These are phyloP conservation scores for Panzeria rudis DNA, from an alignment of 2,888 invertebrate species.

Conservation along the genomic window DNA sequence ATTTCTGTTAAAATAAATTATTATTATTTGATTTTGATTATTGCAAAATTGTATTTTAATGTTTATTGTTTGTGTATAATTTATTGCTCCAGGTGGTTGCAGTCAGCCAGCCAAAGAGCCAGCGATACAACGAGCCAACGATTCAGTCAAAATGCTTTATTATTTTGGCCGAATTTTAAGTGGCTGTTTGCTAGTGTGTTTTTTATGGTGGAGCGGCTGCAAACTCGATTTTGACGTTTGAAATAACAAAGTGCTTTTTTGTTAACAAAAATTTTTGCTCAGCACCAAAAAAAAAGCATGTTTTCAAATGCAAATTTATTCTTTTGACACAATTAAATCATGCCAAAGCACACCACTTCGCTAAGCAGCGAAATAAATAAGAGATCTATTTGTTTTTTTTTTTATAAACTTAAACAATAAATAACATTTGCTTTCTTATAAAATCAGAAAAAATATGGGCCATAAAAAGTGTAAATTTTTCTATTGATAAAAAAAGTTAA, in stretches of 20 bases:
- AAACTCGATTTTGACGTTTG: conserved; percentile 30
- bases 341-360: conserved; percentile 33
- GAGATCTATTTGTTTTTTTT: not conserved
- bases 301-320: conserved; percentile 54
- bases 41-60: conserved; percentile 61
- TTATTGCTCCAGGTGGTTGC: conserved; percentile 57
- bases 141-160: conserved; percentile 15
- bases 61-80: conserved; percentile 38
- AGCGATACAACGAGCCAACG: not conserved
- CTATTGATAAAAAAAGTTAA: too few species aligned
- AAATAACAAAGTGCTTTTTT: conserved; percentile 10
- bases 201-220: not conserved
- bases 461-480: not conserved
- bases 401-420: not conserved
- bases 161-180: conserved; percentile 40
- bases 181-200: not conserved
- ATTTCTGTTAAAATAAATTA: conserved; percentile 59
- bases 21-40: conserved; percentile 66
- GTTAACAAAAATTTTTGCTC: not conserved
- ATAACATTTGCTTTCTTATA: not conserved
- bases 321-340: conserved; percentile 59
- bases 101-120: not conserved
- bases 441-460: not conserved
- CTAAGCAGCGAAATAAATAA: not conserved
- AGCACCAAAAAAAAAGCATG: not conserved